A percentile compares a stretch with the other conserved stretches of the same genome.
phyloP scores from a whole-genome alignment of 2,797 vertebrate genomes.

The Orientallactaga sibirica region DNA sequence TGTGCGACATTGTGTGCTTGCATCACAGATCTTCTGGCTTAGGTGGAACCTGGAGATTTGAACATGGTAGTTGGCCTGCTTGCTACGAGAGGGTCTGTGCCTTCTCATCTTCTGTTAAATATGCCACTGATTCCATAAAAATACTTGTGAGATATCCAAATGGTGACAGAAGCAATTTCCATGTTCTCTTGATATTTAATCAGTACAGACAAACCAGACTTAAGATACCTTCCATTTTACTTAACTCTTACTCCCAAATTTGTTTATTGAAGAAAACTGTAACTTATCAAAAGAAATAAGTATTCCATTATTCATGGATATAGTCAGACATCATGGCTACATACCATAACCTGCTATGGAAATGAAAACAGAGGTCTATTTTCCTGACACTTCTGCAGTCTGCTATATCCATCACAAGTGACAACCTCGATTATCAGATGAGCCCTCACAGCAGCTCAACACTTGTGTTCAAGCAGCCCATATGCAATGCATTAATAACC shows the following conservation, averaged over 20 bases:
- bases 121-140: not conserved
- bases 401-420: not conserved
- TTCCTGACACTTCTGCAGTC: slow-evolving; percentile 20
- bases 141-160: not conserved
- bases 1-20: too few species aligned
- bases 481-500: not conserved
- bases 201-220: not conserved
- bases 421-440: not conserved
- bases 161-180: not conserved
- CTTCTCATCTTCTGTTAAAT: slow-evolving; percentile 25
- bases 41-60: too few species aligned
- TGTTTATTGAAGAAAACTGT: slow-evolving; percentile 12
- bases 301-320: not conserved
- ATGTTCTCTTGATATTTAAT: not conserved
- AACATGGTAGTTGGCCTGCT: too few species aligned
- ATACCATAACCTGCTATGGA: not conserved
- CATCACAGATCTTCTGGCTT: not conserved
- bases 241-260: slow-evolving; percentile 46
- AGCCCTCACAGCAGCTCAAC: too few species aligned
- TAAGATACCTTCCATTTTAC: slow-evolving; percentile 13
- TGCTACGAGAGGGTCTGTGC: not conserved
- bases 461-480: too few species aligned
- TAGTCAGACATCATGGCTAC: not conserved
- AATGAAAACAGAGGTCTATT: slow-evolving; percentile 9
- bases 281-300: slow-evolving; percentile 33